Evolutionary conservation across 1,140 invertebrate genomes (phyloP), one percentile per base, ranked within the genome.

Genomic region (Cherax destructor): DNA sequence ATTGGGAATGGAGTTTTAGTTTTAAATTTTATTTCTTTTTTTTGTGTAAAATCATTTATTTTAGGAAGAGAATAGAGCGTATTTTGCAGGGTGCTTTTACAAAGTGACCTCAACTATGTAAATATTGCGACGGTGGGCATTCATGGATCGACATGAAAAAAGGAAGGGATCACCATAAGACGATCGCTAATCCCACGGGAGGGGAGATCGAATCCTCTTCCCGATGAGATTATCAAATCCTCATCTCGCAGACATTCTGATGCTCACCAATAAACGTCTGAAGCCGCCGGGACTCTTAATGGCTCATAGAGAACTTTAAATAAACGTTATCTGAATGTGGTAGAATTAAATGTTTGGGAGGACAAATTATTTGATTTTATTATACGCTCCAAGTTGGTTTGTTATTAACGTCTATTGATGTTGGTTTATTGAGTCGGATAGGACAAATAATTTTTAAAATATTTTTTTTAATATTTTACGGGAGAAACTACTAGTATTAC

Each of bases 181-280:
- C 61, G 61, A 69, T 84, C 81, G 61, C 47, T 84, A 84, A 84
- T 84, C 81, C 81, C 52, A 69, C 30, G 61, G 81, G 81, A 69
- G 69, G 59, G 81, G 69, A 61, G 81, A 84, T 84, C 61, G 81
- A 84, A 69, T 84, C 81, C 61, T 49, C 80, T 49, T 84, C 81
- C 61, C 24, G 61, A 65, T 61, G n/a, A 61, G 81, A 84, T 84
- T 84, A 84, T 41, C 59, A 84, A 84, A 69, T 61, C 81, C 61
- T 84, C 81, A 84, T 84, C 61, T 50, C 61, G 52, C 59, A 84
- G 81, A 84, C 81, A 69, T 84, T 65, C 81, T 47, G 81, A 83
- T 69, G 81, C 49, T 84, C 61, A 69, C 18, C 24, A 13, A n/a
- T n/a, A n/a, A n/a, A 59, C 56, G 61, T 61, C 41, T n/a, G 78